Conservation (phyloP, 2,113 vertebrate species). For the Erpornis zantholeuca region DNA sequence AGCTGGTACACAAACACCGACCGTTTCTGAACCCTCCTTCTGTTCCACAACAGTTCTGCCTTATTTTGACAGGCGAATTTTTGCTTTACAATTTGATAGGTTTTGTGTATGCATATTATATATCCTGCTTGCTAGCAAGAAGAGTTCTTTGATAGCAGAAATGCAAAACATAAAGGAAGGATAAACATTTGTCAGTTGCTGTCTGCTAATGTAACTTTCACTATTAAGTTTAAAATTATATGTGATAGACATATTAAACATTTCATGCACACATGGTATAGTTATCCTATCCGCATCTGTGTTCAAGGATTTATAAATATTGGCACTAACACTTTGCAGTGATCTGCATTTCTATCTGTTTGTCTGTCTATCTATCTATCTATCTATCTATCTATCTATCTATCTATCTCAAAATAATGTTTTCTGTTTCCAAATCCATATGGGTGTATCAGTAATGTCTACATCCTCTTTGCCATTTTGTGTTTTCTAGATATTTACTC, state of each 20-base stretch:
- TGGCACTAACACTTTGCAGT: not conserved
- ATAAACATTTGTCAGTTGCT: not conserved
- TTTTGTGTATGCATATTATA: not conserved
- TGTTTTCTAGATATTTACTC: not conserved
- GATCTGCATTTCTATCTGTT: not conserved
- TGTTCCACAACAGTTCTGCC: not conserved
- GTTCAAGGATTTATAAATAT: not conserved
- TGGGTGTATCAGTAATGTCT: not conserved
- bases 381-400: not conserved
- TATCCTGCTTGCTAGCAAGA: not conserved
- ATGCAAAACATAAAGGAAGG: not conserved
- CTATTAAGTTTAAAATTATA: not conserved
- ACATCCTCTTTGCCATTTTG: accelerated
- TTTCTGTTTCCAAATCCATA: not conserved
- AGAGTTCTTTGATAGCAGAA: not conserved
- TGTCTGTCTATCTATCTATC: not conserved
- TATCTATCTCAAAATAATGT: too few relatives aligned
- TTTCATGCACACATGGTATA: not conserved
- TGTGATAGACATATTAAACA: not conserved
- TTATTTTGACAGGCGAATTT: not conserved
- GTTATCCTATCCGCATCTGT: not conserved
- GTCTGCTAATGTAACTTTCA: not conserved
- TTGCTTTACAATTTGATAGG: not conserved
- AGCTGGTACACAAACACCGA: not conserved
- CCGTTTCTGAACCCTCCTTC: not conserved